Conservation (phyloP, 2,113 vertebrate species). For the Engraulis encrasicolus region DNA sequence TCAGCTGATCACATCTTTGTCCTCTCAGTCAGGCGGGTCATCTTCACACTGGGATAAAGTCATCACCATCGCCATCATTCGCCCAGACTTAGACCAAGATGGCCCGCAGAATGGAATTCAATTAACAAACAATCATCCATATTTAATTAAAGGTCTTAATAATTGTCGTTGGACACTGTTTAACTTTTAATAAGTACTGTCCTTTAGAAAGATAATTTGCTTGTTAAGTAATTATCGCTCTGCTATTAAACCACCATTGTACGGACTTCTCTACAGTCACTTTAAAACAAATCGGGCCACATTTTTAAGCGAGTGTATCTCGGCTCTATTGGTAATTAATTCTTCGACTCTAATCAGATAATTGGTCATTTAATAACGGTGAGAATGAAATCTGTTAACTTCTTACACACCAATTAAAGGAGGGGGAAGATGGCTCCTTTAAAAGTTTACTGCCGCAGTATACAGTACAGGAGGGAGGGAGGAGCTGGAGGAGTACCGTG, state of each 20-base stretch:
- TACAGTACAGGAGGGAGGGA: too few species aligned
- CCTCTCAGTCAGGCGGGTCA: background rate
- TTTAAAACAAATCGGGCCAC: conserved; percentile 60
- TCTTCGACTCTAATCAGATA: conserved; percentile 67
- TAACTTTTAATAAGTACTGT: conserved; percentile 62
- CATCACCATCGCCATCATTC: conserved; percentile 13
- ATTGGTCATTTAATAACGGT: conserved; percentile 60
- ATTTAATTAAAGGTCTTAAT: conserved; percentile 67
- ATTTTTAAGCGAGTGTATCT: conserved; percentile 64
- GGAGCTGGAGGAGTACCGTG: conserved; percentile 44
- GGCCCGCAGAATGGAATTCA: conserved; percentile 54
- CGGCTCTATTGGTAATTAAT: conserved; percentile 65
- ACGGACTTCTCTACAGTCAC: conserved; percentile 53
- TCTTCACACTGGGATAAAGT: background rate
- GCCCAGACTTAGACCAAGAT: conserved; percentile 31
- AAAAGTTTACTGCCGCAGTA: conserved; percentile 55
- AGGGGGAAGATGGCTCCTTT: conserved; percentile 49
- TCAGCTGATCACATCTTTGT: background rate
- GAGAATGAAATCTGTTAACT: conserved; percentile 66
- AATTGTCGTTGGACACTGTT: conserved; percentile 62
- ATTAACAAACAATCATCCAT: conserved; percentile 64
- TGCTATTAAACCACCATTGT: conserved; percentile 53
- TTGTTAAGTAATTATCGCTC: conserved; percentile 62
- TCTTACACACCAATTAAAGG: conserved; percentile 67
- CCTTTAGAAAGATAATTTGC: conserved; percentile 63